Evolutionary conservation across 2,797 vertebrate genomes (phyloP).

Genomic region (Phaenicophaeus curvirostris): DNA sequence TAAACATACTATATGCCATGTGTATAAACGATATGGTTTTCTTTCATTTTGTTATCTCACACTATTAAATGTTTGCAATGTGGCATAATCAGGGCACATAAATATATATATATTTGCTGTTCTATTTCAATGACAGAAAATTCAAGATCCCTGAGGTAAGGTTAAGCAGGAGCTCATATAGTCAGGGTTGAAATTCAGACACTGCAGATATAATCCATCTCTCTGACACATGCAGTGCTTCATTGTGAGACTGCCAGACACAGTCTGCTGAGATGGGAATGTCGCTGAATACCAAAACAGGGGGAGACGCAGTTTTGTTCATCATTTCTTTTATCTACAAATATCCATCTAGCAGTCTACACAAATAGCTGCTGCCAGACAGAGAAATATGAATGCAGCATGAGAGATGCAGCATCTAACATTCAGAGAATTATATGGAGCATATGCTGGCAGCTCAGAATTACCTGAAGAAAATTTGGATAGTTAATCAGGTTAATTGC

Average conservation of each 20-base stretch:
- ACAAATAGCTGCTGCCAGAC: neutral
- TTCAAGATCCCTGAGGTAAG: slow-evolving; percentile 62
- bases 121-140: slow-evolving; percentile 59
- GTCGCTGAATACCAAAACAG: slow-evolving; percentile 90
- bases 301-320: slow-evolving; percentile 23
- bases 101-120: slow-evolving; percentile 20
- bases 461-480: slow-evolving; percentile 13
- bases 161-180: slow-evolving; percentile 57
- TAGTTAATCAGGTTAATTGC: slow-evolving; percentile 14
- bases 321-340: slow-evolving; percentile 54
- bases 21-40: neutral
- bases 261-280: slow-evolving; percentile 83
- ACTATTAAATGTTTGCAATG: slow-evolving; percentile 24
- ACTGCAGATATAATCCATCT: slow-evolving; percentile 97
- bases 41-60: slow-evolving; percentile 1
- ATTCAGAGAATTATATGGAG: neutral
- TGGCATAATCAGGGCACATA: neutral
- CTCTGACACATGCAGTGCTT: slow-evolving; percentile 90
- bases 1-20: neutral
- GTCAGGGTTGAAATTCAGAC: slow-evolving; percentile 81
- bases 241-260: slow-evolving; percentile 93
- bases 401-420: neutral
- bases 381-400: slow-evolving; percentile 48
- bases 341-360: slow-evolving; percentile 40
- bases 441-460: neutral